Evolutionary conservation across 2,888 invertebrate species (phyloP).

Genomic region (Helicoverpa assulta): DNA sequence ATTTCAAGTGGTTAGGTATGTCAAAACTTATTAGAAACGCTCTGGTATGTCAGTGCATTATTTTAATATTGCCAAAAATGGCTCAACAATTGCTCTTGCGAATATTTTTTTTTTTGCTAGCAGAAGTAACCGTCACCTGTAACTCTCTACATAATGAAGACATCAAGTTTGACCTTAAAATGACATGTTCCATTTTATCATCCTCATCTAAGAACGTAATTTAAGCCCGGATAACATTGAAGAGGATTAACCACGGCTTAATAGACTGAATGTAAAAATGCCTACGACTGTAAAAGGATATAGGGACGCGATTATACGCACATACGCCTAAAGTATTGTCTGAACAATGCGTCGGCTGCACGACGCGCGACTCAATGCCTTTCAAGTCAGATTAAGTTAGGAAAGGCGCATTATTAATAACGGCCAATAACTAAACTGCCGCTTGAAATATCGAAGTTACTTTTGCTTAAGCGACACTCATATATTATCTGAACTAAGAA

Average conservation of each 20-base stretch:
- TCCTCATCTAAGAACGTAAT: constrained; percentile 31
- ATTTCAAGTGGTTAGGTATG: constrained; percentile 18
- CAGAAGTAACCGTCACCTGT: neutral
- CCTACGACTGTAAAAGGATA: constrained; percentile 44
- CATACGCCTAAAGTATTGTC: constrained; percentile 74
- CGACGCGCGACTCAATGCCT: constrained; percentile 85
- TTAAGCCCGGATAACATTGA: constrained; percentile 43
- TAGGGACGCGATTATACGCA: constrained; percentile 52
- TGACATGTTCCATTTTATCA: constrained; percentile 29
- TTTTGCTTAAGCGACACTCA: constrained; percentile 88
- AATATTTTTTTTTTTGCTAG: too few relatives aligned
- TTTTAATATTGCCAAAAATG: too few relatives aligned
- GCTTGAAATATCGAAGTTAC: constrained; percentile 88
- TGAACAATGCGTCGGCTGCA: constrained; percentile 84
- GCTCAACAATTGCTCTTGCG: too few relatives aligned
- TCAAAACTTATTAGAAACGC: too few relatives aligned
- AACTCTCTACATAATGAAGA: constrained; percentile 19
- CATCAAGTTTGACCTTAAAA: constrained; percentile 10
- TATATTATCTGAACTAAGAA: constrained; percentile 86
- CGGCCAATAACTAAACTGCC: constrained; percentile 87
- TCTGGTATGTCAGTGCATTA: too few relatives aligned
- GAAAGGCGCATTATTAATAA: constrained; percentile 89
- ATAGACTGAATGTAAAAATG: constrained; percentile 59
- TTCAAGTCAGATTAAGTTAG: constrained; percentile 89
- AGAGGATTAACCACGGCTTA: constrained; percentile 58